Base-by-base conservation (phyloP, 2,888 invertebrate species). In the Metallyticus violacea region DNA sequence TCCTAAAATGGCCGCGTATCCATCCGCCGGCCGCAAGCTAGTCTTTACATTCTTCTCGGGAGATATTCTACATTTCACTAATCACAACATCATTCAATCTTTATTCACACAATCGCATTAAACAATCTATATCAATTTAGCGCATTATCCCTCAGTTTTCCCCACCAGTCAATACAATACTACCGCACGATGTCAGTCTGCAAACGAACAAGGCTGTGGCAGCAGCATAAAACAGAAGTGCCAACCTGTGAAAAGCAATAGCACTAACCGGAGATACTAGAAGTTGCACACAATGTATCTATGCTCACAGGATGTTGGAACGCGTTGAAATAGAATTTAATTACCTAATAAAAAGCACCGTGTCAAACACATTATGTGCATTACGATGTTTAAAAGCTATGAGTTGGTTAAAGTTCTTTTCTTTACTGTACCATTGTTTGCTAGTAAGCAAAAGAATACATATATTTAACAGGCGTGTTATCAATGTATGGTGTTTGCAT, bases 1-100 rank as follows among this genome's bases (percentile, higher is more conserved):
- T 93, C 86, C 93, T 94, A 94, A 94, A 94, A 94, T 94, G 94
- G 94, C 94, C 94, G 94, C 94, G 93, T 93, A 93, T 92, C 93
- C 90, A 90, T 90, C 89, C 89, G 88, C 89, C 87, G 88, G 88
- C 87, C 87, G 86, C 84, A 86, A 85, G 87, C 85, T 87, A 88
- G 86, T 87, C 86, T 86, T 86, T 86, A 85, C 88, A 86, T 88
- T 86, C 87, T 86, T 83, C 80, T 84, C 30, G 29, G 26, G 80
- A 85, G 27, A 81, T 77, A 77, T 26, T 81, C 77, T 27, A 22
- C 76, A 81, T 77, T n/a, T 26, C 81, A 77, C 81, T 26, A 26
- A 81, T n/a, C 81, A 81, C 85, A 85, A 77, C 30, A 77, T 29
- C 26, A 26, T 81, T 81, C 81, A 81, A 30, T 30, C 25, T 81